Evolutionary conservation across 2,797 vertebrate genomes (phyloP).

Genomic region (Argentina silus): DNA sequence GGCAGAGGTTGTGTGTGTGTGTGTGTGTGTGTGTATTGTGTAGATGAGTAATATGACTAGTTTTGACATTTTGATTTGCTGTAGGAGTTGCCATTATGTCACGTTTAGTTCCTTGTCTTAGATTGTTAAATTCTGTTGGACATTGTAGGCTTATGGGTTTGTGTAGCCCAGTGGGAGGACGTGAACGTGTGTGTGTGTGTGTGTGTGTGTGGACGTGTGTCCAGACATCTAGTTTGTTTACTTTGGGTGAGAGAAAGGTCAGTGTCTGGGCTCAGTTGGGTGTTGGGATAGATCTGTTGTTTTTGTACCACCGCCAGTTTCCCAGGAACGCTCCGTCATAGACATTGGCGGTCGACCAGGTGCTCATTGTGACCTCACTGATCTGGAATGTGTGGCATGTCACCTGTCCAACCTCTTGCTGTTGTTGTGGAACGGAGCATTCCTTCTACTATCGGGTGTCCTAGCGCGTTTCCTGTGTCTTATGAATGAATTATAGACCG

Average conservation of each 20-base stretch:
- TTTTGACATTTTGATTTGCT: too few relatives aligned
- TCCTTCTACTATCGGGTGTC: constrained; percentile 17
- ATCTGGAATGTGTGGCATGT: constrained; percentile 44
- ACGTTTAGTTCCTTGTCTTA: too few relatives aligned
- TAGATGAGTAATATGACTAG: too few relatives aligned
- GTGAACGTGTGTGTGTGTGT: constrained; percentile 17
- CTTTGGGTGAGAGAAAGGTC: constrained; percentile 60
- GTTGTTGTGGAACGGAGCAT: background rate
- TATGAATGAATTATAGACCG: background rate
- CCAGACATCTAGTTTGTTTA: constrained; percentile 59
- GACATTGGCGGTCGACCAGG: constrained; percentile 38
- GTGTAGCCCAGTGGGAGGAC: background rate
- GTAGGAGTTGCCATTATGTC: too few relatives aligned
- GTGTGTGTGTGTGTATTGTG: too few relatives aligned
- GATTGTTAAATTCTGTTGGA: too few relatives aligned
- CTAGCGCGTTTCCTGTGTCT: background rate
- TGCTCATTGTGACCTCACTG: constrained; percentile 38
- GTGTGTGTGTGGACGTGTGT: constrained; percentile 58
- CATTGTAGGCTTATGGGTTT: background rate
- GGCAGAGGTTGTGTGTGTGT: too few relatives aligned
- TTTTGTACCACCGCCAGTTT: background rate
- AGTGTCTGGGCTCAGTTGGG: constrained; percentile 45
- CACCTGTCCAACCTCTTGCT: constrained; percentile 51
- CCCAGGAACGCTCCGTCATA: background rate
- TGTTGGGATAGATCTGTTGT: constrained; percentile 61